Conservation (phyloP, 2,113 vertebrate genomes). For the Cacatua alba region DNA sequence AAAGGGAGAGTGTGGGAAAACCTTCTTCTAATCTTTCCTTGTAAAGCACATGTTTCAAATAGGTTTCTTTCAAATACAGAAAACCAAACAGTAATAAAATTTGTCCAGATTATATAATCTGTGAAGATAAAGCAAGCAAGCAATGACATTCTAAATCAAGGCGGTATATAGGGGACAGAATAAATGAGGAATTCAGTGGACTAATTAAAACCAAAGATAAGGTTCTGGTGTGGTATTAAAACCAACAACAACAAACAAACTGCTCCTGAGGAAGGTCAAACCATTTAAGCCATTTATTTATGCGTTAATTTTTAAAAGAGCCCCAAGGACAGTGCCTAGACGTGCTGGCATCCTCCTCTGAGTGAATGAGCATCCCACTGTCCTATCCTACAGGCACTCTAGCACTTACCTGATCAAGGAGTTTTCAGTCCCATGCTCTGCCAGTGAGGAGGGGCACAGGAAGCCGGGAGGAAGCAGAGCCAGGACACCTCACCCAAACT, state of each 20-base stretch:
- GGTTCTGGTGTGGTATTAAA: background rate
- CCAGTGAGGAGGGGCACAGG: background rate
- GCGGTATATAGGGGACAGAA: fast-evolving
- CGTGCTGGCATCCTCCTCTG: background rate
- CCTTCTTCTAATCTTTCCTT: background rate
- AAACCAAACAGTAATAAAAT: background rate
- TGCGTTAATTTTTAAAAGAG: background rate
- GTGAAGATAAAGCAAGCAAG: background rate
- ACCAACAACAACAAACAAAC: background rate
- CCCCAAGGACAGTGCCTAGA: background rate
- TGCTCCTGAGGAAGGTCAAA: background rate
- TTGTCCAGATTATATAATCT: background rate
- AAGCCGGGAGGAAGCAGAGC: background rate
- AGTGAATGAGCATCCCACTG: background rate
- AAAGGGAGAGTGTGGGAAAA: background rate
- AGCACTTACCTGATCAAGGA: background rate
- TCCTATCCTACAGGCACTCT: background rate
- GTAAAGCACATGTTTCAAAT: background rate
- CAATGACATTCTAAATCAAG: background rate
- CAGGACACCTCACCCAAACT: background rate
- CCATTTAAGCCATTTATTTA: background rate
- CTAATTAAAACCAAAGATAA: background rate
- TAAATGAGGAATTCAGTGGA: background rate
- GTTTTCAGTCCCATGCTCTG: background rate
- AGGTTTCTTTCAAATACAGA: background rate